Evolutionary conservation across 1,140 invertebrate genomes (phyloP), one percentile per base, ranked within the genome.

Genomic region (Neodiprion pinetum): DNA sequence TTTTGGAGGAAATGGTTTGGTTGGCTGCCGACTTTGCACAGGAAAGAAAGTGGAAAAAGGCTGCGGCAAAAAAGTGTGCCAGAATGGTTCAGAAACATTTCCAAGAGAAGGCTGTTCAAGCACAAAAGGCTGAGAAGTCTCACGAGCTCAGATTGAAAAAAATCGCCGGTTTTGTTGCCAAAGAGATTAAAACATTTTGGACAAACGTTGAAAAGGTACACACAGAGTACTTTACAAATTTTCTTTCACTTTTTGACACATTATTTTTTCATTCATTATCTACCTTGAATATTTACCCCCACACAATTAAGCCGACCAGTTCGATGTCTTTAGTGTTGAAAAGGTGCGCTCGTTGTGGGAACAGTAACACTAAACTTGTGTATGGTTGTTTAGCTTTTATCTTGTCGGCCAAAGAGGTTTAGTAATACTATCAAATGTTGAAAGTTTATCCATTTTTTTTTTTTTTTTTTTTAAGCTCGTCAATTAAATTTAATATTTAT

Each of bases 1-100:
- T 99, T 70, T 87, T 99, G 10, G 98, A 99, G 87, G 98, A 99
- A 89, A 99, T 99, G 96, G 94, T 95, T 28, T 99, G 98, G 98
- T 90, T 99, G 71, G 96, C 97, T 53, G 95, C 96, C 21, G 98
- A 99, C 89, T 99, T 99, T 91, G 95, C 95, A 48, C 96, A 98
- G 86, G 98, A 99, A 88, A 90, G 97, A 70, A 99, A 98, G 86
- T 98, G 96, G 97, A 99, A 99, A 83, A 98, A 97, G 87, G 94
- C 95, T 69, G 95, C 95, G 9, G 97, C 97, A 0, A 97, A 96
- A 88, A 99, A 99, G 87, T 95, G 95, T 85, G 94, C 95, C 11
- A 90, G 93, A 79, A 98, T 98, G 92, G 95, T 99, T 70, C 95
- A 97, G 83, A 98, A 98, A 87, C 95, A 99, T 90, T 98, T 98